phyloP scores from a whole-genome alignment of 2,113 vertebrate species.

The Platichthys flesus region DNA sequence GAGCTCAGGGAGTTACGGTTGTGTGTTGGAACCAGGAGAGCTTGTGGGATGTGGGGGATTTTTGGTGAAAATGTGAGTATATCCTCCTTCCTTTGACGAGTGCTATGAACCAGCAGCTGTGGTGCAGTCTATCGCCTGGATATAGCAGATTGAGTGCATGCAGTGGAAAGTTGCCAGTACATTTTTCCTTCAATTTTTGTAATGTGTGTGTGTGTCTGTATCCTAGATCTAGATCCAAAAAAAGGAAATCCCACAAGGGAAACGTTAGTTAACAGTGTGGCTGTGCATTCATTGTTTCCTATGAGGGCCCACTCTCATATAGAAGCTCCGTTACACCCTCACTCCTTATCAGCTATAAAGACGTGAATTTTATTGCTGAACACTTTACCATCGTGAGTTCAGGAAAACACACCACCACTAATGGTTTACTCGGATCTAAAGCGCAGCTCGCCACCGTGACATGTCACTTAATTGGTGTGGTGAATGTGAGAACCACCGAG shows the following conservation, averaged over 20 bases:
- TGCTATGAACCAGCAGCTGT: constrained; percentile 40
- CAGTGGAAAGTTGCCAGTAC: constrained; percentile 37
- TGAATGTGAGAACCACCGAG: constrained; percentile 68
- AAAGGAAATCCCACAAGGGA: background rate
- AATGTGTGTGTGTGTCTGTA: background rate
- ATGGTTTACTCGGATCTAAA: constrained; percentile 47
- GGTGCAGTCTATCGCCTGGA: constrained; percentile 9
- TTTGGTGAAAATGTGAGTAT: constrained; percentile 79
- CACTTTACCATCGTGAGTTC: constrained; percentile 1
- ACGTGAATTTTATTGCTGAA: constrained; percentile 1
- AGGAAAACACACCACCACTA: background rate
- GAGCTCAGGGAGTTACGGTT: constrained; percentile 32
- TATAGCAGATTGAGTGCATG: constrained; percentile 14
- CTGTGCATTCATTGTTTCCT: background rate
- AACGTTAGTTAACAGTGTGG: background rate
- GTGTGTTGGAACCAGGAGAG: constrained; percentile 48
- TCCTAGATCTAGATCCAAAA: background rate
- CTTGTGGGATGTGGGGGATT: constrained; percentile 39
- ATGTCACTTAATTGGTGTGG: constrained; percentile 61
- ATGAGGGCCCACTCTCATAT: background rate
- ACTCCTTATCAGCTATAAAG: background rate
- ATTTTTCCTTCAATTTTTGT: constrained; percentile 2
- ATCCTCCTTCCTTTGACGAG: constrained; percentile 62
- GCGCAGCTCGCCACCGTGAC: constrained; percentile 49
- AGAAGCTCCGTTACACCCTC: background rate